phyloP scores from a whole-genome alignment of 2,113 vertebrate genomes.

The Thinocorus orbignyianus region DNA sequence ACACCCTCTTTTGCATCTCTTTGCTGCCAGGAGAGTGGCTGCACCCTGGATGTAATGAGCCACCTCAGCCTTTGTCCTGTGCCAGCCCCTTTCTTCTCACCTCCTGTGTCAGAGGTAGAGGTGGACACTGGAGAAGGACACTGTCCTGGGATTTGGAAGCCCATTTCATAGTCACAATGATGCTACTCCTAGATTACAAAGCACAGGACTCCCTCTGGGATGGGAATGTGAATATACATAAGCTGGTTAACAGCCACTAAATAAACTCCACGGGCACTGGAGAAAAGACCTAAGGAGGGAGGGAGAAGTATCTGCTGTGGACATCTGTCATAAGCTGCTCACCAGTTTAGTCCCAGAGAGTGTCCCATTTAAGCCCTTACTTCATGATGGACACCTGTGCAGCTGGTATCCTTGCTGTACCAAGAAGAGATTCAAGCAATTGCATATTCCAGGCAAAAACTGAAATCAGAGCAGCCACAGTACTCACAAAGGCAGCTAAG shows the following conservation, averaged over 20 bases:
- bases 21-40: background rate
- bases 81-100: background rate
- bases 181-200: background rate
- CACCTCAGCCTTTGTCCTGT: background rate
- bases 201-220: background rate
- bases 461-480: background rate
- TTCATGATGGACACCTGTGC: background rate
- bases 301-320: background rate
- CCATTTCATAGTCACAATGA: background rate
- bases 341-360: background rate
- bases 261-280: background rate
- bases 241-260: background rate
- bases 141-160: background rate
- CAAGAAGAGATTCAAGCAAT: background rate
- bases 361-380: background rate
- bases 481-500: background rate
- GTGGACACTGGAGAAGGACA: background rate
- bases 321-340: background rate
- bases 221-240: background rate
- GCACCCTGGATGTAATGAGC: background rate
- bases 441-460: background rate
- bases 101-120: background rate
- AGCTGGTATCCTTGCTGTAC: background rate
- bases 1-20: background rate
- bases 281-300: background rate